Base-by-base conservation (phyloP, 2,797 vertebrate species). In the Chloroceryle inda region DNA sequence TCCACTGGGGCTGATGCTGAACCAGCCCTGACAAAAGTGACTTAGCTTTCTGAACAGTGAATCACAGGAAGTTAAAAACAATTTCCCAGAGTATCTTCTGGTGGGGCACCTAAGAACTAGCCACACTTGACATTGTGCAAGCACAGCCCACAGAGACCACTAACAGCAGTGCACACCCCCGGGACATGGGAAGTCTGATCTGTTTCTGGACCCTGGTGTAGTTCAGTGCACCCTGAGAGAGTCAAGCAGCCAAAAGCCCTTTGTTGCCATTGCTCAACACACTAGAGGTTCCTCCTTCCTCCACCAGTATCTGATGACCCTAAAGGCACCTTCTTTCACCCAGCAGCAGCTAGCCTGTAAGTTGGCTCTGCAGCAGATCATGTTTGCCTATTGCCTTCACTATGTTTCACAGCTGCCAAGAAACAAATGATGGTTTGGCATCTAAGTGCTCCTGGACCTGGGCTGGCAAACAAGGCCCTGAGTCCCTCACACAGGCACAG, bases 1-100 rank as follows among this genome's bases (percentile, higher is more conserved):
- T 82, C 66, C 58, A 27, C 5, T n/a, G 64, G 62, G 86, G 61
- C 80, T 83, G 88, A 62, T 55, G 11, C 73, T 40, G 67, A 93
- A 42, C 90, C 73, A 73, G 40, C 18, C 1, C 67, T 44, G 85
- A 58, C 86, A 72, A 45, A 89, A 75, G 81, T 14, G 79, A 68
- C 85, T 64, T 64, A 26, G 59, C 78, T 76, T 61, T 38, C 78
- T 40, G 53, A 74, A 58, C 45, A 61, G 78, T 5, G 59, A 93
- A 79, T 74, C 1, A 1, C 53, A 44, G 64, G 47, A 49, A 38
- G n/a, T 31, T 64, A 63, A 81, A 85, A 87, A 81, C 71, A 45
- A 85, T 78, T 87, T 89, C 61, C 42, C 19, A 10, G 44, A 33
- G 29, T 33, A 61, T 85, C 42, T 71, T 87, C 69, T 66, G n/a